Percentiles rank a stretch among this genome's conserved stretches.
These are phyloP conservation scores for Pecten maximus DNA, from an alignment of 2,888 invertebrate genomes.

Conservation along the genomic window DNA sequence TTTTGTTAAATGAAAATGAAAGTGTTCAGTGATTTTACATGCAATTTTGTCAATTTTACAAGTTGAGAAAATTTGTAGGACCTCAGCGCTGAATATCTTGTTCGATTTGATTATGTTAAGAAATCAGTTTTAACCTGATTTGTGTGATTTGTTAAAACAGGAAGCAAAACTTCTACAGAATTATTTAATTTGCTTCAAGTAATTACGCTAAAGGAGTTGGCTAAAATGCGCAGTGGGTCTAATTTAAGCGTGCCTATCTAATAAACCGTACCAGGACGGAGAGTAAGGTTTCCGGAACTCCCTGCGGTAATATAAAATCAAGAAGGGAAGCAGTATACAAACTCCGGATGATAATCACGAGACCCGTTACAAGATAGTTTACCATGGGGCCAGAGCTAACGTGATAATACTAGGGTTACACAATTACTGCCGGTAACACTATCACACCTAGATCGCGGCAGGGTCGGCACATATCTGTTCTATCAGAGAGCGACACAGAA, in stretches of 20 bases:
- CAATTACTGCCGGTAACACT: neutral
- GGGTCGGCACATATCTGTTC: neutral
- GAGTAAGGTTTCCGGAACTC: conserved; percentile 26
- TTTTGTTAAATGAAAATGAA: too few relatives aligned
- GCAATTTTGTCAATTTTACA: too few relatives aligned
- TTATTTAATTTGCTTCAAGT: neutral
- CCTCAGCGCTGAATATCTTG: too few relatives aligned
- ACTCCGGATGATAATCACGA: neutral
- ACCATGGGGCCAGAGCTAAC: neutral
- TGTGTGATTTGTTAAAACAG: neutral
- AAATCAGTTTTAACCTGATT: neutral
- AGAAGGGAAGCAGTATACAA: conserved; percentile 25
- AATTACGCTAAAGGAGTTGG: neutral
- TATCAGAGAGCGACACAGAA: neutral
- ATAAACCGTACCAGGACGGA: neutral
- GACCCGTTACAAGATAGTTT: neutral
- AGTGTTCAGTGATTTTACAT: too few relatives aligned
- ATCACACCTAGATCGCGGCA: neutral
- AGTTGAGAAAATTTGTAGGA: too few relatives aligned
- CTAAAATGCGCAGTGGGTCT: neutral
- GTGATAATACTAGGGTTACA: neutral
- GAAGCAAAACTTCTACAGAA: neutral
- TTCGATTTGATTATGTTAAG: too few relatives aligned
- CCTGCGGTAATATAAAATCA: neutral
- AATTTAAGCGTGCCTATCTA: neutral